Percentiles rank a stretch among this genome's conserved stretches.
These are phyloP conservation scores for Mimas tiliae DNA, from an alignment of 2,888 invertebrate species.

Conservation along the genomic window DNA sequence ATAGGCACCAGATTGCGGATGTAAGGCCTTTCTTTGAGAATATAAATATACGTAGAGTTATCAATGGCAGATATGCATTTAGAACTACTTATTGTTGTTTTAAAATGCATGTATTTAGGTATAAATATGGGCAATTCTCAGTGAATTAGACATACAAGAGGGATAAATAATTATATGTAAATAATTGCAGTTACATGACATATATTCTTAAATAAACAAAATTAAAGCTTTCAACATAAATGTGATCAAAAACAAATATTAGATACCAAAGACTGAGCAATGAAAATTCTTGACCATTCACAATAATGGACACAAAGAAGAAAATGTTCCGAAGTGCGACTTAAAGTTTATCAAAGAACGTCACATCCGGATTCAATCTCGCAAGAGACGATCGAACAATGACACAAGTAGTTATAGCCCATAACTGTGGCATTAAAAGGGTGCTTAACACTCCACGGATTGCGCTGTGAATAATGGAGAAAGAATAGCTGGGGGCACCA, in stretches of 20 bases:
- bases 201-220: too few relatives aligned
- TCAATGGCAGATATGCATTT: too few relatives aligned
- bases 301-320: slow-evolving; percentile 2
- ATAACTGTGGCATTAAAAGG: slow-evolving; percentile 65
- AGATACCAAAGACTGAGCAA: background rate
- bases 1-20: too few relatives aligned
- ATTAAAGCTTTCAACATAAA: background rate
- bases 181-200: too few relatives aligned
- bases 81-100: too few relatives aligned
- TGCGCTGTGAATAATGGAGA: slow-evolving; percentile 70
- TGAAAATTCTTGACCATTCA: background rate
- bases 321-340: background rate
- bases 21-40: too few relatives aligned
- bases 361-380: slow-evolving; percentile 40
- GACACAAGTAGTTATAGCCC: slow-evolving; percentile 62
- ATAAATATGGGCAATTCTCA: too few relatives aligned
- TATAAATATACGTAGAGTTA: too few relatives aligned
- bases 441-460: slow-evolving; percentile 67
- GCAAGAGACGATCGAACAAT: slow-evolving; percentile 55
- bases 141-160: too few relatives aligned
- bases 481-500: slow-evolving; percentile 66
- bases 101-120: too few relatives aligned
- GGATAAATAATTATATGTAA: too few relatives aligned
- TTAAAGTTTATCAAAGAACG: slow-evolving; percentile 26
- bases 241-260: background rate